Evolutionary conservation across 1,140 invertebrate genomes (phyloP), one percentile per base, ranked within the genome.

Genomic region (Drosophila tani): DNA sequence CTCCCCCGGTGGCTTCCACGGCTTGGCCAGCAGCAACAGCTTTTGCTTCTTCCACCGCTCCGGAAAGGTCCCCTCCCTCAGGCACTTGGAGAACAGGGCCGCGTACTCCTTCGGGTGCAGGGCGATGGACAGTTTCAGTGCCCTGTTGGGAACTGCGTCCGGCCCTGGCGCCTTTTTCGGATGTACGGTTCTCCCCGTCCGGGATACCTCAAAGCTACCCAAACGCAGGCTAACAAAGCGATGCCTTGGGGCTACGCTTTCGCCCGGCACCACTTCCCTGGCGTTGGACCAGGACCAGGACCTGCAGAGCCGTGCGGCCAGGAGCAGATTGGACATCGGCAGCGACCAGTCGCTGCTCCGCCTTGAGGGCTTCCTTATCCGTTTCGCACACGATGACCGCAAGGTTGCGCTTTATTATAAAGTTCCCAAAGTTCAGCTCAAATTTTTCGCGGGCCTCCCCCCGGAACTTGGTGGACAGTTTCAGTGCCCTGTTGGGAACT

Each of bases 381-480:
- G 75, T 55, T 41, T 68, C 38, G 7, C 67, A 73, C 2, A 85
- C 79, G 3, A 90, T 40, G 11, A 90, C 32, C 1, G 60, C 66
- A 1, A 90, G 32, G 0, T 0, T 14, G 3, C 67, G 75, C 0
- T 38, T 71, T 2, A 92, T 21, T 14, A 75, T 82, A 94, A 96
- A 63, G 79, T 75, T 71, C 93, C 93, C 84, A 95, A 97, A 76
- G 79, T 86, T 59, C 95, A 95, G 38, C 0, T 94, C 80, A 49
- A 95, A 93, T 6, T 94, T 69, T 92, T 96, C 96, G 32, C 93
- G 93, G 1, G 94, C 94, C 29, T 80, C 83, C 5, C 96, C 96
- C 53, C 95, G 81, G 56, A 93, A 94, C 91, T 93, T 94, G 1
- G 94, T 93, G 35, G 83, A n/a, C n/a, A n/a, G n/a, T n/a, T n/a